Percentiles rank a stretch among this genome's conserved stretches.
Conservation (phyloP, 2,888 invertebrate species). For the Macrosiphum euphorbiae region DNA sequence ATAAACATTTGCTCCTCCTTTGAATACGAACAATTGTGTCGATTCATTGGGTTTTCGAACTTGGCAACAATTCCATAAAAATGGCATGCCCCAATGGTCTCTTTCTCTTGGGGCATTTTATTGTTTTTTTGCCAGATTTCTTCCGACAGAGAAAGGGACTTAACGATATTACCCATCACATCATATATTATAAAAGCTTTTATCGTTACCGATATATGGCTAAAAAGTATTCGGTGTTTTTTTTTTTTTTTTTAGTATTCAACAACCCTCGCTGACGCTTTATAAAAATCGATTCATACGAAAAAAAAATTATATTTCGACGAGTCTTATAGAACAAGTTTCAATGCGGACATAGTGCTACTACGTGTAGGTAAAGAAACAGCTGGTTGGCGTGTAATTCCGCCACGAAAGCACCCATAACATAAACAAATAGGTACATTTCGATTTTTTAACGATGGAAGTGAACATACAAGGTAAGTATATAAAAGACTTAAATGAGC, state of each 20-base stretch:
- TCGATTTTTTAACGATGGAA: background rate
- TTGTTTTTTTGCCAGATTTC: constrained; percentile 59
- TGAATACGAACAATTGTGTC: constrained; percentile 48
- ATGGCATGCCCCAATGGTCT: constrained; percentile 30
- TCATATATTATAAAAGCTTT: constrained; percentile 52
- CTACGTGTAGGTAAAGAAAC: background rate
- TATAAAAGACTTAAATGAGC: background rate
- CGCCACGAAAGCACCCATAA: background rate
- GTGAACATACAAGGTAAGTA: background rate
- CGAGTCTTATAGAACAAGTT: background rate
- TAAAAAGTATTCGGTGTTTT: background rate
- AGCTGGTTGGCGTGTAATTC: background rate
- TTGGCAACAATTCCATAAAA: constrained; percentile 45
- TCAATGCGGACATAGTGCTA: background rate
- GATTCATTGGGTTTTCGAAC: constrained; percentile 31
- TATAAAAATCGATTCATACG: constrained; percentile 26
- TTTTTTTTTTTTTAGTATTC: background rate
- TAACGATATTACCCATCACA: constrained; percentile 50
- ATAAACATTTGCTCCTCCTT: constrained; percentile 41
- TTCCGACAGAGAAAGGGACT: constrained; percentile 38
- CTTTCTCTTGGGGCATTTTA: constrained; percentile 29
- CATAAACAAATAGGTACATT: background rate
- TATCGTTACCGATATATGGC: constrained; percentile 32
- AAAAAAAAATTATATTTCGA: constrained; percentile 28
- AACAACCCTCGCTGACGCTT: background rate